Evolutionary conservation across 2,113 vertebrate species (phyloP), one percentile per base, ranked within the genome.

Genomic region (Callipepla californica): DNA sequence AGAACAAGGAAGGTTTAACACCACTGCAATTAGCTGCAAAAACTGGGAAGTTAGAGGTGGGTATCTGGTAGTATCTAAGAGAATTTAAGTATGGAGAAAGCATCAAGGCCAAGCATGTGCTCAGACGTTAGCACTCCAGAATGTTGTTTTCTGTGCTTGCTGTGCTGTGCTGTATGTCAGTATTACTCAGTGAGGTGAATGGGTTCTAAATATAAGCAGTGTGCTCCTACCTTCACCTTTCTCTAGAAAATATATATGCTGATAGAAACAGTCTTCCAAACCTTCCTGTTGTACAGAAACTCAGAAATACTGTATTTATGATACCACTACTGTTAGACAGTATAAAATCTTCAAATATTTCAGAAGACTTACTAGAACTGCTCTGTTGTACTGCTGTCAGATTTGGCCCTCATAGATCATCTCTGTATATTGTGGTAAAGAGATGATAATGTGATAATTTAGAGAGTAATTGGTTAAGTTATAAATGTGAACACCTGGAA

Each of bases 11-110:
- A 0, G 97, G 97, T 13, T 95, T 98, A 75, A 98, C 98, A 1
- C 97, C 98, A 0, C 92, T 98, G 38, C 98, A 98, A 9, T 92
- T 98, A 53, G 98, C 98, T 4, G 98, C 98, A n/a, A 98, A 98
- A 96, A 97, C 96, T 38, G 98, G 98, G 77, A 98, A 98, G 87
- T 89, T 98, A 0, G 98, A 98, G 98, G 98, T 98, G 89, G 13
- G 97, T 88, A 4, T 80, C 59, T n/a, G 59, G 44, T 14, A n/a
- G 2, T 68, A 48, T 19, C 22, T 47, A 11, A 85, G 63, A 63
- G 84, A 65, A 74, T 17, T 47, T 21, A 68, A 93, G 8, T 17
- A 18, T 21, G 40, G 30, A 20, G 13, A 7, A 47, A 50, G 75
- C 67, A 19, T 66, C 36, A 47, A 62, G 28, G 26, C 25, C 44